Percentiles rank a stretch among this genome's conserved stretches.
Evolutionary conservation across 2,888 invertebrate genomes (phyloP).

Genomic region (Maniola hyperantus): DNA sequence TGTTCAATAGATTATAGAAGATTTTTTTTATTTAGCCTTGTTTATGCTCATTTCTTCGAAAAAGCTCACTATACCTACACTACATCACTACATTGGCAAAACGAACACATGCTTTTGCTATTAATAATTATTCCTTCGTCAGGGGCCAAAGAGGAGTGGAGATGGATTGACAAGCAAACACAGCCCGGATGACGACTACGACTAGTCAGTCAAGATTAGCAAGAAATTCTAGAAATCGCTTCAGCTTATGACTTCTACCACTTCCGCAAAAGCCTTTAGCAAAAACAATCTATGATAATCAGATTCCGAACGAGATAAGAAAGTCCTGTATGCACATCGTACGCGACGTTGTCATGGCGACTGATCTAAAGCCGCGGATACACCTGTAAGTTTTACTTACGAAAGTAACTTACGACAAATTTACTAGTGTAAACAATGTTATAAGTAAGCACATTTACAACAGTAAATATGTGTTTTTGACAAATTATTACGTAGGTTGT

Average conservation of each 20-base stretch:
- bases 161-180: not conserved
- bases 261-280: conserved; percentile 42
- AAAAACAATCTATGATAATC: conserved; percentile 60
- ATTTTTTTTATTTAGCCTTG: too few species aligned
- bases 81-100: too few species aligned
- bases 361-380: conserved; percentile 40
- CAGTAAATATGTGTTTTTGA: too few species aligned
- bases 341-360: conserved; percentile 39
- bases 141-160: not conserved
- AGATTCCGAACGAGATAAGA: conserved; percentile 50
- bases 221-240: not conserved
- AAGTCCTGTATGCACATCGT: conserved; percentile 44
- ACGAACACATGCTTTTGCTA: too few species aligned
- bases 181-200: too few species aligned
- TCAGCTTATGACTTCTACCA: conserved; percentile 36
- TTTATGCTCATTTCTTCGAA: too few species aligned
- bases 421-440: too few species aligned
- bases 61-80: too few species aligned
- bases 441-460: too few species aligned
- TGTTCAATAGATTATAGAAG: too few species aligned
- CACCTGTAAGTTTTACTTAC: conserved; percentile 22
- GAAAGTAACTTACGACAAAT: not conserved
- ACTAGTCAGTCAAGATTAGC: not conserved
- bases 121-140: too few species aligned
- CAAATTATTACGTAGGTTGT: too few species aligned